Conservation (phyloP, 2,797 vertebrate genomes). For the Phataginus tricuspis region DNA sequence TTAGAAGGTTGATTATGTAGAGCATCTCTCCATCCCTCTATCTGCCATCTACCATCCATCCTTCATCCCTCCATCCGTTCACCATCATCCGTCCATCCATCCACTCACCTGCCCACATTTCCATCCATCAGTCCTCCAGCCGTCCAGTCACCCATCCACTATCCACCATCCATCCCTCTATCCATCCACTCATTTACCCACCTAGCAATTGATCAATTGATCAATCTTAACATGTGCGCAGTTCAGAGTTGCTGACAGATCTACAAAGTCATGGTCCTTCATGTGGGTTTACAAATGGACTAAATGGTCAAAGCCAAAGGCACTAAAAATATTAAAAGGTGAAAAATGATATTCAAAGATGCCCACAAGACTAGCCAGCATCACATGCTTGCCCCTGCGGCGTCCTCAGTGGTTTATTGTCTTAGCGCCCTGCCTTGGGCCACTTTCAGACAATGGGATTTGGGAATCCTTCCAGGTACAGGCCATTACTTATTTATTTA, state of each 20-base stretch:
- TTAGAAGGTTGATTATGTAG: neutral
- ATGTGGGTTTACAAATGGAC: neutral
- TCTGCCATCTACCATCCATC: neutral
- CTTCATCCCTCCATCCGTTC: too few relatives aligned
- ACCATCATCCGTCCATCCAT: neutral
- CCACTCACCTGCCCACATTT: neutral
- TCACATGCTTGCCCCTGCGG: too few relatives aligned
- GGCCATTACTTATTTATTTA: too few relatives aligned
- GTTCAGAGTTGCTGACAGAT: neutral
- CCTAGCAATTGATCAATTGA: neutral
- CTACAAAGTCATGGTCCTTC: neutral
- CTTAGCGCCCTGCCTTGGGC: neutral
- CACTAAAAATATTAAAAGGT: neutral
- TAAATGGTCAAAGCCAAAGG: neutral
- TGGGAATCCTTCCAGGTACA: neutral
- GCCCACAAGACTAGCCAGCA: neutral
- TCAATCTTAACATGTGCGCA: neutral
- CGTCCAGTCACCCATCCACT: too few relatives aligned
- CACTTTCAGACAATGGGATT: neutral
- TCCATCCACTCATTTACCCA: too few relatives aligned
- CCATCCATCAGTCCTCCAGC: neutral
- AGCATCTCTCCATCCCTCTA: too few relatives aligned
- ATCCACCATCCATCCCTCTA: neutral
- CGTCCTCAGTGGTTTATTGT: rapidly evolving
- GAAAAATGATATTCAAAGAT: neutral